phyloP scores from a whole-genome alignment of 2,797 vertebrate genomes.

The Girardinus metallicus region DNA sequence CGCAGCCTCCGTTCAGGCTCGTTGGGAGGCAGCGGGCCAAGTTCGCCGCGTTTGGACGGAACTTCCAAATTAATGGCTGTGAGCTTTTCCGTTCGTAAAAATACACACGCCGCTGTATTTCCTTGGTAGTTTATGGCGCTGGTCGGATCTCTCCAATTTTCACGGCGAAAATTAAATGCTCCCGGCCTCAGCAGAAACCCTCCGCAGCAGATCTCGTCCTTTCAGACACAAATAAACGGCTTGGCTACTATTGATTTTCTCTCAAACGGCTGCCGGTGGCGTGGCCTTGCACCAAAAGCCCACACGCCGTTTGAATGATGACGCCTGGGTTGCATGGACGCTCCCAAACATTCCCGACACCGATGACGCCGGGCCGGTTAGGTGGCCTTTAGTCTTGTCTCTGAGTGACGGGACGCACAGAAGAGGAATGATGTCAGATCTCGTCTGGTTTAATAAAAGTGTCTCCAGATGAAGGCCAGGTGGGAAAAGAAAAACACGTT shows the following conservation, averaged over 20 bases:
- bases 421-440: conserved; percentile 22
- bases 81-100: conserved; percentile 28
- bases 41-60: conserved; percentile 27
- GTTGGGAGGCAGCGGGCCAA: conserved; percentile 27
- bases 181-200: conserved; percentile 5
- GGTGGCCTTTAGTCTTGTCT: conserved; percentile 47
- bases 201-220: conserved; percentile 39
- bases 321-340: conserved; percentile 53
- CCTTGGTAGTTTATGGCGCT: conserved; percentile 21
- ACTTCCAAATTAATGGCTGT: conserved; percentile 38
- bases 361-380: conserved; percentile 31
- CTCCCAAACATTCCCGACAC: conserved; percentile 32
- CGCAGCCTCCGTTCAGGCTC: conserved; percentile 4
- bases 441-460: conserved; percentile 21
- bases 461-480: conserved; percentile 23
- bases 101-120: conserved; percentile 12
- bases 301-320: conserved; percentile 60
- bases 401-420: conserved; percentile 14
- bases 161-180: conserved; percentile 11
- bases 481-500: conserved; percentile 15
- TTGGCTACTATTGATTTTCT: conserved; percentile 64
- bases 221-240: conserved; percentile 38
- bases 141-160: conserved; percentile 17
- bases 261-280: conserved; percentile 45
- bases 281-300: conserved; percentile 62